Percentiles rank a stretch among this genome's conserved stretches.
phyloP scores from a whole-genome alignment of 2,888 invertebrate species.

The Laothoe populi region DNA sequence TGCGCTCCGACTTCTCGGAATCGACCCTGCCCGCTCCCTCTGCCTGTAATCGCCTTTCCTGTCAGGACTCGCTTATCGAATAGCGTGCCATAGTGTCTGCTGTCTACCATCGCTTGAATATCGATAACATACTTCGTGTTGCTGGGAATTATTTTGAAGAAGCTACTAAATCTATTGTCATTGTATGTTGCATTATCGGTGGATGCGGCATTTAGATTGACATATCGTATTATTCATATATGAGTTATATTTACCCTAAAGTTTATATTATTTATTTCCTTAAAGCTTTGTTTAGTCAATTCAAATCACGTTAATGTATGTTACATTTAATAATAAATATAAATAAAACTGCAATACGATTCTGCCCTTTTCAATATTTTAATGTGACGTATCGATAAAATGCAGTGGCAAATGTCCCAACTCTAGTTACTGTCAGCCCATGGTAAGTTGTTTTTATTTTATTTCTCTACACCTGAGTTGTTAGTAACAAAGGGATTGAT shows the following conservation, averaged over 20 bases:
- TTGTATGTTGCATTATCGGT: too few relatives aligned
- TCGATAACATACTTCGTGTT: constrained; percentile 29
- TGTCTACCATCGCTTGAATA: constrained; percentile 19
- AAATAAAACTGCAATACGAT: too few relatives aligned
- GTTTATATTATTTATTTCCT: too few relatives aligned
- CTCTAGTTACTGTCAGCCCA: constrained; percentile 62
- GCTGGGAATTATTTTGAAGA: too few relatives aligned
- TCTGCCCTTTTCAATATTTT: background rate
- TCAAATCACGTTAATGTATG: too few relatives aligned
- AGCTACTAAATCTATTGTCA: too few relatives aligned
- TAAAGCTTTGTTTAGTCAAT: background rate
- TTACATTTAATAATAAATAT: too few relatives aligned
- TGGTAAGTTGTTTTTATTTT: constrained; percentile 66
- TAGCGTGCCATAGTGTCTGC: constrained; percentile 21
- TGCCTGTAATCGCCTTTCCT: constrained; percentile 61
- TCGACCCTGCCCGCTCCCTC: constrained; percentile 52
- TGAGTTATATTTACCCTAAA: too few relatives aligned
- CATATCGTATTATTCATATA: too few relatives aligned
- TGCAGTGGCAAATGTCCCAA: constrained; percentile 52
- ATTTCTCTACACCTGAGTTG: constrained; percentile 81
- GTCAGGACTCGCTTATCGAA: constrained; percentile 51
- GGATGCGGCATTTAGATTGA: too few relatives aligned
- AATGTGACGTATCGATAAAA: constrained; percentile 57
- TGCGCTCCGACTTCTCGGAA: constrained; percentile 74
- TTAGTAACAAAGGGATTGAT: constrained; percentile 81